These are phyloP conservation scores for Sussaba pulchella DNA, from an alignment of 2,888 invertebrate species.

Conservation along the genomic window DNA sequence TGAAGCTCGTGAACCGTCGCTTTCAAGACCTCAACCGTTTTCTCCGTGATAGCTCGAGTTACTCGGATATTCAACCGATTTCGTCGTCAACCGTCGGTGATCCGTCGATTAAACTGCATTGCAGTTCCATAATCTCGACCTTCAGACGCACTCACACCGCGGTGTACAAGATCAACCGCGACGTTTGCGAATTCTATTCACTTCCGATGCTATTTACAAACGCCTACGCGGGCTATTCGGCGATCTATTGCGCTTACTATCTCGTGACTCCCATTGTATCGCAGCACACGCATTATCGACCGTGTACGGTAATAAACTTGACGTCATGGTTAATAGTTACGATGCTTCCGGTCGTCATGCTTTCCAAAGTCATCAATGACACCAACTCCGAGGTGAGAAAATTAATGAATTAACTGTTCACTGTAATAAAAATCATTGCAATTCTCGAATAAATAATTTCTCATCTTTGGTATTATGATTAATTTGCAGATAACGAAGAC, in stretches of 20 bases:
- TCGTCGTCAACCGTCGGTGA: background rate
- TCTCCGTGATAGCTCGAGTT: slow-evolving; percentile 16
- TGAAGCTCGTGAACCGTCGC: slow-evolving; percentile 46
- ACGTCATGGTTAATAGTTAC: slow-evolving; percentile 17
- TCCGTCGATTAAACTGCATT: background rate
- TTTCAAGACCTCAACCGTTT: slow-evolving; percentile 41
- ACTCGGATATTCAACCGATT: background rate
- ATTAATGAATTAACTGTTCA: background rate
- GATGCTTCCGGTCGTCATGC: slow-evolving; percentile 52
- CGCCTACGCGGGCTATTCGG: background rate
- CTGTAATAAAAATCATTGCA: background rate
- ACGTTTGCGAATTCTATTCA: slow-evolving; percentile 59
- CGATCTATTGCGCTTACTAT: slow-evolving; percentile 54
- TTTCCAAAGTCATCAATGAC: slow-evolving; percentile 31
- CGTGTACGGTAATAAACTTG: background rate
- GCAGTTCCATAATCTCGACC: slow-evolving; percentile 15
- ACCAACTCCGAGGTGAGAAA: slow-evolving; percentile 44
- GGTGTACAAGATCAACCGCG: slow-evolving; percentile 32
- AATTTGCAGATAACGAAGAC: slow-evolving; percentile 29
- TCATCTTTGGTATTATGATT: background rate
- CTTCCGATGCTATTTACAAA: slow-evolving; percentile 41
- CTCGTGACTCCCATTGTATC: slow-evolving; percentile 35
- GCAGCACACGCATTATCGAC: too few relatives aligned
- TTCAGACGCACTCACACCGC: slow-evolving; percentile 47
- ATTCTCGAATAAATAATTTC: too few relatives aligned